phyloP scores from a whole-genome alignment of 2,113 vertebrate species.

The Phaethornis superciliosus region DNA sequence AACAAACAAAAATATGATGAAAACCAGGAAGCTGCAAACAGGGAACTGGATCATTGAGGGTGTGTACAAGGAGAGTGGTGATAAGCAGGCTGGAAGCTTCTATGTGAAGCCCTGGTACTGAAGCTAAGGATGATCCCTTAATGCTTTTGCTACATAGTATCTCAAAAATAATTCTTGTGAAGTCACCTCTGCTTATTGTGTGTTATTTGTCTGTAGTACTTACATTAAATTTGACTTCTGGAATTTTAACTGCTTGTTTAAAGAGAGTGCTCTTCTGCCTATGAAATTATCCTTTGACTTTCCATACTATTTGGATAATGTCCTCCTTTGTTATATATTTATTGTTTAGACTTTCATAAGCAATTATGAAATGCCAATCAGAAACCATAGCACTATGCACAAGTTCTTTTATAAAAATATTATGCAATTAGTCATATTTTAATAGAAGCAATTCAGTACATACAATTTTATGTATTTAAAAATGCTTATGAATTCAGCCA shows the following conservation, averaged over 20 bases:
- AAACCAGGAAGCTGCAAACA: not conserved
- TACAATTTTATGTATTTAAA: not conserved
- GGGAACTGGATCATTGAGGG: not conserved
- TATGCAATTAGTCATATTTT: not conserved
- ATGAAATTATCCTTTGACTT: not conserved
- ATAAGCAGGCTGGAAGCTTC: not conserved
- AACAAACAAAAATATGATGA: not conserved
- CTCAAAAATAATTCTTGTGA: not conserved
- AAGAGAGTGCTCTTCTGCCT: not conserved
- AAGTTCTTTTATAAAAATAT: not conserved
- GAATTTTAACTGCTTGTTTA: not conserved
- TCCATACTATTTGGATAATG: not conserved
- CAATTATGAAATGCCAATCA: not conserved
- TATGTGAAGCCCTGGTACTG: not conserved
- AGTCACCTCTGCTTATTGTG: not conserved
- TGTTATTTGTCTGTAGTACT: not conserved
- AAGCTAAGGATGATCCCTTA: not conserved
- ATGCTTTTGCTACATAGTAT: not conserved
- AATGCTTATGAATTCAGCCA: not conserved
- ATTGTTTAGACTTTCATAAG: not conserved
- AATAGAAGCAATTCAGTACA: not conserved
- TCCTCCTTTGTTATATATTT: not conserved
- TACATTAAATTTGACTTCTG: not conserved
- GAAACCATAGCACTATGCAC: not conserved
- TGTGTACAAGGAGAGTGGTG: not conserved